Evolutionary conservation across 2,113 vertebrate genomes (phyloP).

Genomic region (Carlito syrichta): DNA sequence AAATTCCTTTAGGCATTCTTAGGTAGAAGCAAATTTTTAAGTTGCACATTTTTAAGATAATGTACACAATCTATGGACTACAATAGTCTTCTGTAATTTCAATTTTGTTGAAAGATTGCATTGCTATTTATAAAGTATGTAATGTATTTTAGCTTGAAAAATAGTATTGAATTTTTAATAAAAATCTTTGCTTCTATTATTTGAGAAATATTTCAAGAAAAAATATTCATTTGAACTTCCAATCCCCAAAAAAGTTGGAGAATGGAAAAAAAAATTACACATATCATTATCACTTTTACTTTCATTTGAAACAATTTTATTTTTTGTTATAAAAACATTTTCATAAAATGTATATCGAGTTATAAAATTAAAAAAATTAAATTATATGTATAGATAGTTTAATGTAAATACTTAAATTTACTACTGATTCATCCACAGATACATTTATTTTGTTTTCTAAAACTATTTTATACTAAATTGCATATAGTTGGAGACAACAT

Average conservation of each 20-base stretch:
- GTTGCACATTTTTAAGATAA: neutral
- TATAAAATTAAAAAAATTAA: neutral
- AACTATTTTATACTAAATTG: neutral
- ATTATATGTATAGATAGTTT: neutral
- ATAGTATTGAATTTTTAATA: neutral
- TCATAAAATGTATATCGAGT: neutral
- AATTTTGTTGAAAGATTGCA: neutral
- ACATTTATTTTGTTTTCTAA: neutral
- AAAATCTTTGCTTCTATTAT: neutral
- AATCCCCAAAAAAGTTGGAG: neutral
- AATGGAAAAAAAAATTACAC: neutral
- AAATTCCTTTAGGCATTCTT: neutral
- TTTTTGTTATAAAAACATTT: neutral
- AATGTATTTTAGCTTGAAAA: neutral
- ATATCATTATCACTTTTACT: neutral
- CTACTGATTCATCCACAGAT: neutral
- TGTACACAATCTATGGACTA: neutral
- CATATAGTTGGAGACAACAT: neutral
- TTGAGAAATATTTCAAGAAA: neutral
- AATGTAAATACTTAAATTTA: neutral
- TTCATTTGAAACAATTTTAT: neutral
- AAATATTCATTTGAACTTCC: neutral
- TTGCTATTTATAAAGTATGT: neutral
- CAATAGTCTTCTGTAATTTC: neutral
- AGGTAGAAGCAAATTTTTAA: neutral